Base-by-base conservation (phyloP, 2,888 invertebrate genomes). In the Drosophila mimica region DNA sequence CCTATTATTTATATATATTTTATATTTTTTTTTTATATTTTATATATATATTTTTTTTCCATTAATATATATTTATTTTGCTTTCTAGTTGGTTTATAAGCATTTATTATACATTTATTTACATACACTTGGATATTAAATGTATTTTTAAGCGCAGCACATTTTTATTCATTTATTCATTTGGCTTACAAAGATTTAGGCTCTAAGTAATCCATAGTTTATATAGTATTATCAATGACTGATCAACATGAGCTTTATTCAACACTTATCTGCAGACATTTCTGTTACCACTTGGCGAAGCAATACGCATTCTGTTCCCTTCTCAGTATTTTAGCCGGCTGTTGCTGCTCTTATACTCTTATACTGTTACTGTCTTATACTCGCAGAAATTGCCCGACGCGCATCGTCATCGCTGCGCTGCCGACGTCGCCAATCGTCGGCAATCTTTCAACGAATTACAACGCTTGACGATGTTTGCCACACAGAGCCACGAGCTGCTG, bases 401-500 rank as follows among this genome's bases (percentile, higher is more conserved):
- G 65, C 65, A 74, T 78, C 63, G 66, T 40, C 70, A 65, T 60
- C 65, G 69, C 81, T 79, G 80, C 80, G 77, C 74, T 79, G 80
- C 82, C 76, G 77, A 87, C 91, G 91, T 83, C 82, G 81, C 83
- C 63, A 75, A 62, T 56, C 58, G 69, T 78, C 75, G 79, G 53
- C 70, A 53, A 63, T 79, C 69, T 86, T 66, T 81, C 77, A 79
- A 76, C 91, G 90, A 91, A 91, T 91, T 89, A 86, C 90, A 90
- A 74, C 83, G 86, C 90, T 84, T 83, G 76, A 70, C 80, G 87
- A 69, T 77, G 79, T 65, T 66, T 4, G 48, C 40, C 54, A 54
- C 54, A 54, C 38, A 30, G 34, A 28, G 65, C 62, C 67, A 70
- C 74, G 74, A 53, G 57, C 52, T 58, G 59, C 57, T 61, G 57